Evolutionary conservation across 2,113 vertebrate species (phyloP).

Genomic region (Forbesichthys agassizii): DNA sequence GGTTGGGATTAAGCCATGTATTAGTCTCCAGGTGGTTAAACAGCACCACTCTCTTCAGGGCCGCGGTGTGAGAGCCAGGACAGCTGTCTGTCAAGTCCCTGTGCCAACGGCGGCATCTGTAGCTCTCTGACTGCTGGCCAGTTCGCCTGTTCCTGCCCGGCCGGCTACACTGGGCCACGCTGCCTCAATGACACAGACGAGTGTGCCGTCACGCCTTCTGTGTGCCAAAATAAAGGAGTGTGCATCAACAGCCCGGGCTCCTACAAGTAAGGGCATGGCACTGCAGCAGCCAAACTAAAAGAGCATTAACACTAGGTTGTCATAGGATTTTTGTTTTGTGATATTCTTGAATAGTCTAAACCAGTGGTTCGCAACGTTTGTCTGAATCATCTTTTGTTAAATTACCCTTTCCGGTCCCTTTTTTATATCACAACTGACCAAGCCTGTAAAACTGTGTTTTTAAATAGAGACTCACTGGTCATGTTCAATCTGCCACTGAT

Average conservation of each 20-base stretch:
- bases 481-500: conserved; percentile 14
- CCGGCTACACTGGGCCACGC: conserved; percentile 81
- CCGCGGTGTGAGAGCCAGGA: conserved; percentile 84
- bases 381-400: too few relatives aligned
- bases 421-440: too few relatives aligned
- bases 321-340: not conserved
- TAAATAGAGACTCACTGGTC: not conserved
- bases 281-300: not conserved
- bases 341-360: not conserved
- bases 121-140: conserved; percentile 72
- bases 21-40: not conserved
- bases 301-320: not conserved
- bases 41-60: conserved; percentile 65
- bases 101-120: conserved; percentile 85
- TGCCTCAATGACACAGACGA: conserved; percentile 89
- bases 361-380: too few relatives aligned
- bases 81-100: conserved; percentile 86
- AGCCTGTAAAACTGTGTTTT: not conserved
- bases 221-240: conserved; percentile 81
- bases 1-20: too few relatives aligned
- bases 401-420: too few relatives aligned
- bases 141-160: conserved; percentile 82
- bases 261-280: conserved; percentile 64
- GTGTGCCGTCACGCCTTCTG: conserved; percentile 67
- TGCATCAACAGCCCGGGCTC: conserved; percentile 85